Evolutionary conservation across 2,888 invertebrate genomes (phyloP).

Genomic region (Baccha elongata): DNA sequence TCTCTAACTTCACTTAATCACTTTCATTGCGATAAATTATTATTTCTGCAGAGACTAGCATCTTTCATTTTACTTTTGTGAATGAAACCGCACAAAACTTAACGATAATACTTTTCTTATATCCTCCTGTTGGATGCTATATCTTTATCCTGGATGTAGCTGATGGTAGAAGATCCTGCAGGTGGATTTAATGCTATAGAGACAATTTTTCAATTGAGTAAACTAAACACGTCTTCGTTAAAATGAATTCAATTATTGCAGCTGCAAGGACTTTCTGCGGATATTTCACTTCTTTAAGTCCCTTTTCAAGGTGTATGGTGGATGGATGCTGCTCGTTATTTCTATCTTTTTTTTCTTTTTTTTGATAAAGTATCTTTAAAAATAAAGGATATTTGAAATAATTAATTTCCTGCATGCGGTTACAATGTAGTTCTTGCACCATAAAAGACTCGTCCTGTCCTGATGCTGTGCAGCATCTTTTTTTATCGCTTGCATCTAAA

Average conservation of each 20-base stretch:
- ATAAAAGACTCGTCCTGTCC: neutral
- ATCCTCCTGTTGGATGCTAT: conserved; percentile 24
- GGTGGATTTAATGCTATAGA: conserved; percentile 52
- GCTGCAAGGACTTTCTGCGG: conserved; percentile 38
- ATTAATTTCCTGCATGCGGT: conserved; percentile 65
- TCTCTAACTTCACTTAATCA: conserved; percentile 19
- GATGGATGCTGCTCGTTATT: neutral
- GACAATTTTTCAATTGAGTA: conserved; percentile 61
- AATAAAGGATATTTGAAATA: conserved; percentile 48
- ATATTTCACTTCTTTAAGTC: conserved; percentile 18
- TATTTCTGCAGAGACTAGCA: conserved; percentile 27
- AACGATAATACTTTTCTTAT: conserved; percentile 52
- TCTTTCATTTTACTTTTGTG: conserved; percentile 25
- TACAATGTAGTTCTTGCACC: conserved; percentile 9
- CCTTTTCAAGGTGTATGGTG: neutral
- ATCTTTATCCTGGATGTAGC: neutral
- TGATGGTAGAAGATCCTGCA: conserved; percentile 33
- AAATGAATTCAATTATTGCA: conserved; percentile 63
- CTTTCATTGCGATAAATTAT: conserved; percentile 24
- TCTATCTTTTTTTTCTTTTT: neutral
- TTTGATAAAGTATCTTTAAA: neutral
- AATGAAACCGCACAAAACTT: neutral
- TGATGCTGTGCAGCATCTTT: neutral
- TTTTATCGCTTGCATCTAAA: conserved; percentile 29
- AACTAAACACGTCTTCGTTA: conserved; percentile 59